A percentile compares a stretch with the other conserved stretches of the same genome.
Conservation (phyloP, 2,888 invertebrate genomes). For the Tetheella fluctuosa region DNA sequence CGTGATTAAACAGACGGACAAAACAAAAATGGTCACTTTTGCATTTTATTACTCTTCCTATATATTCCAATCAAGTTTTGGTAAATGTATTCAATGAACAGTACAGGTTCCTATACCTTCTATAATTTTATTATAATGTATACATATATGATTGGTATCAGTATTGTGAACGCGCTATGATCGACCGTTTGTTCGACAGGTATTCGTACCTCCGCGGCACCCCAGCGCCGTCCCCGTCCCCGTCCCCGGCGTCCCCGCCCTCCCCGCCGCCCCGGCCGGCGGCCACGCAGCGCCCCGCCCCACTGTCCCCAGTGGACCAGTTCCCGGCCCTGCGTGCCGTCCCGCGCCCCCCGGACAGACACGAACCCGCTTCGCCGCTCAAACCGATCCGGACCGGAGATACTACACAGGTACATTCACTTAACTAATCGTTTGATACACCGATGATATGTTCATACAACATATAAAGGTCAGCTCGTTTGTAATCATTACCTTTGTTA, state of each 20-base stretch:
- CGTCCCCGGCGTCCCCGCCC: slow-evolving; percentile 36
- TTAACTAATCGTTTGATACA: too few species aligned
- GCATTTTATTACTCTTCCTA: too few species aligned
- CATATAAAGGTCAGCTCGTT: too few species aligned
- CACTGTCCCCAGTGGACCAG: slow-evolving; percentile 22
- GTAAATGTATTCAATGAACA: too few species aligned
- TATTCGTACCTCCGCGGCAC: slow-evolving; percentile 17
- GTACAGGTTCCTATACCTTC: too few species aligned
- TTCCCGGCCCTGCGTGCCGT: slow-evolving; percentile 47
- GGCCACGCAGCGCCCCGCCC: slow-evolving; percentile 14
- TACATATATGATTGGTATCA: neutral
- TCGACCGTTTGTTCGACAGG: neutral
- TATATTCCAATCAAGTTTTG: too few species aligned
- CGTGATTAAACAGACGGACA: too few species aligned
- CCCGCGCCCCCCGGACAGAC: slow-evolving; percentile 31
- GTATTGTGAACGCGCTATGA: neutral
- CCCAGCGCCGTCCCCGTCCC: slow-evolving; percentile 21
- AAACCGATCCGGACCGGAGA: slow-evolving; percentile 40
- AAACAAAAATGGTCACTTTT: too few species aligned
- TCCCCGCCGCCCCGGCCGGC: slow-evolving; percentile 47
- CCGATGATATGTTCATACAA: too few species aligned
- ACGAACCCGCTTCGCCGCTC: slow-evolving; percentile 41
- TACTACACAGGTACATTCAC: slow-evolving; percentile 36
- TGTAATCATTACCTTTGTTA: neutral
- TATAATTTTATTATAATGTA: too few species aligned